A percentile compares a stretch with the other conserved stretches of the same genome.
Conservation (phyloP, 2,888 invertebrate genomes). For the Silvanus unidentatus region DNA sequence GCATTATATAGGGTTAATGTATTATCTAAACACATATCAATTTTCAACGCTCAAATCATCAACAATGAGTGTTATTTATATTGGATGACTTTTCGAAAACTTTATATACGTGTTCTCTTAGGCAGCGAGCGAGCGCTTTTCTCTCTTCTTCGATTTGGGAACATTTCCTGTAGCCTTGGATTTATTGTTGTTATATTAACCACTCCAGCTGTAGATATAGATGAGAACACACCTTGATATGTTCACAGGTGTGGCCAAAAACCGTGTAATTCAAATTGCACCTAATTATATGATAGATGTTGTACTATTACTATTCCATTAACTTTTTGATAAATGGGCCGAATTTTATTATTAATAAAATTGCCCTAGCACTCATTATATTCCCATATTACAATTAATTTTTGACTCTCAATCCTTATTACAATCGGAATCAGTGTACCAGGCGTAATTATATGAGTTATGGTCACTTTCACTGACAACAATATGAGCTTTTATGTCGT, state of each 20-base stretch:
- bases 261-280: slow-evolving; percentile 39
- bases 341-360: slow-evolving; percentile 19
- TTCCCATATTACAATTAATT: neutral
- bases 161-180: slow-evolving; percentile 24
- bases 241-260: slow-evolving; percentile 39
- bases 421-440: neutral
- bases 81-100: slow-evolving; percentile 3
- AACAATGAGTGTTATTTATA: neutral
- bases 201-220: slow-evolving; percentile 27
- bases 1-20: slow-evolving; percentile 12
- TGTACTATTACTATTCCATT: slow-evolving; percentile 31
- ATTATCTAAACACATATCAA: slow-evolving; percentile 12
- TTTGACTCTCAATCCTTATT: neutral
- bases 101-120: neutral
- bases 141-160: slow-evolving; percentile 4
- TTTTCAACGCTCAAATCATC: slow-evolving; percentile 7
- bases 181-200: slow-evolving; percentile 21
- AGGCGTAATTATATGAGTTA: no score
- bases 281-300: slow-evolving; percentile 37
- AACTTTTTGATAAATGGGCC: slow-evolving; percentile 31
- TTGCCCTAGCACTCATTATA: neutral
- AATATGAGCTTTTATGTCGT: no score
- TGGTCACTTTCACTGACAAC: no score
- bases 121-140: no score
- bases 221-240: slow-evolving; percentile 30